Percentiles rank a stretch among this genome's conserved stretches.
Conservation (phyloP, 2,113 vertebrate species). For the Callipepla squamata region DNA sequence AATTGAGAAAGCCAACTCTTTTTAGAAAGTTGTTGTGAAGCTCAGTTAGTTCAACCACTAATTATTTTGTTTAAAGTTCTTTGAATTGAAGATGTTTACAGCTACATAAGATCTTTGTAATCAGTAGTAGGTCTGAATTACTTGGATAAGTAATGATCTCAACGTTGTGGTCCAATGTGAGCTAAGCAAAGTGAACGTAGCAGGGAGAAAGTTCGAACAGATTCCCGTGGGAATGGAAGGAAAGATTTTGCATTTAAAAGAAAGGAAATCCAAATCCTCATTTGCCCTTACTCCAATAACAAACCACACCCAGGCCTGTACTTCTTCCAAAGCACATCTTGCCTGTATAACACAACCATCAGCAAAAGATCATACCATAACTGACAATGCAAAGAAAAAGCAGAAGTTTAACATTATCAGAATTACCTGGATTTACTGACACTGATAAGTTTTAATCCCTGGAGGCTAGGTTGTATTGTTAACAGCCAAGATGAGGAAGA, state of each 20-base stretch:
- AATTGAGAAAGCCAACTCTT: neutral
- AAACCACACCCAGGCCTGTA: neutral
- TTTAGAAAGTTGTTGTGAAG: slow-evolving; percentile 17
- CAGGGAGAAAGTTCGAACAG: neutral
- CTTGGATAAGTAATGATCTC: neutral
- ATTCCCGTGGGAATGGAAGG: neutral
- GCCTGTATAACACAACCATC: neutral
- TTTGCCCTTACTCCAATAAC: neutral
- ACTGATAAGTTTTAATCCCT: neutral
- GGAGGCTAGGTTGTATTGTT: neutral
- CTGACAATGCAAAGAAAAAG: neutral
- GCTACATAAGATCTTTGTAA: neutral
- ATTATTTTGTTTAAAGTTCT: slow-evolving; percentile 52
- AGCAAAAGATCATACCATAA: neutral
- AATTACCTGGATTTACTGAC: slow-evolving; percentile 40
- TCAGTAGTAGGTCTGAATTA: slow-evolving; percentile 7
- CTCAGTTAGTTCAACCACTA: slow-evolving; percentile 29
- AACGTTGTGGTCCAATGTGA: neutral
- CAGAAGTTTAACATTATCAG: neutral
- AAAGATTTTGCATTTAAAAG: neutral
- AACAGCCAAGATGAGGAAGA: slow-evolving; percentile 23
- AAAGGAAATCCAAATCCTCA: slow-evolving; percentile 33
- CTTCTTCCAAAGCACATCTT: neutral
- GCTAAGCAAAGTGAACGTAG: neutral
- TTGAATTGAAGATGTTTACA: slow-evolving; percentile 46